Evolutionary conservation across 2,888 invertebrate species (phyloP).

Genomic region (Napeogenes sylphis): DNA sequence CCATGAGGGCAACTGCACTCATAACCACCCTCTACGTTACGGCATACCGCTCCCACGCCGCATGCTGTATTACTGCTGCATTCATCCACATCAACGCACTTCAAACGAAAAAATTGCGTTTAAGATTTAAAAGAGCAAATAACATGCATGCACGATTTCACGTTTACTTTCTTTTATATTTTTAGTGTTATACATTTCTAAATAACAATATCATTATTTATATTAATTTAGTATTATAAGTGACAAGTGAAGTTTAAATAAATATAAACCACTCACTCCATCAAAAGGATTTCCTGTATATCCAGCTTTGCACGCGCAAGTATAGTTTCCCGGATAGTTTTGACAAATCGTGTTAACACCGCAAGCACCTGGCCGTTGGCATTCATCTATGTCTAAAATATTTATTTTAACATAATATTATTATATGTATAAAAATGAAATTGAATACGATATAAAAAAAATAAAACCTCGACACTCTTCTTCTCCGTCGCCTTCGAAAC

Average conservation of each 20-base stretch:
- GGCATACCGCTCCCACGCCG: constrained; percentile 87
- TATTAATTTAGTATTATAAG: too few species aligned
- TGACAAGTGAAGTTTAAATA: too few species aligned
- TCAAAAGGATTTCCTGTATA: constrained; percentile 88
- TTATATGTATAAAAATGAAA: neutral
- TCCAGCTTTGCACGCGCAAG: constrained; percentile 89
- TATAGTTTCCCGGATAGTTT: constrained; percentile 91
- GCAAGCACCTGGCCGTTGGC: constrained; percentile 87
- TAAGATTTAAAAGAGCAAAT: constrained; percentile 5
- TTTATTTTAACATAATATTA: constrained; percentile 5
- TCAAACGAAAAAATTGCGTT: constrained; percentile 26
- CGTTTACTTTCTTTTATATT: too few species aligned
- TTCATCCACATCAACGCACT: constrained; percentile 92
- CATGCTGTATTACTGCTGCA: constrained; percentile 85
- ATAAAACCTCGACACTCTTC: constrained; percentile 85
- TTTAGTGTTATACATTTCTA: too few species aligned
- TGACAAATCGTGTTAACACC: constrained; percentile 88
- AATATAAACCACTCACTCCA: constrained; percentile 52
- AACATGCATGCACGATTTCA: too few species aligned
- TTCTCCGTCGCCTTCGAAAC: constrained; percentile 94
- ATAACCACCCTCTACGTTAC: constrained; percentile 87
- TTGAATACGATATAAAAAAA: constrained; percentile 5
- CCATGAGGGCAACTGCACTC: constrained; percentile 91
- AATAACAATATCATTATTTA: too few species aligned
- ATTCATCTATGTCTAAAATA: constrained; percentile 90